These are phyloP conservation scores for Sminthopsis crassicaudata DNA, from an alignment of 2,113 vertebrate species.

Conservation along the genomic window DNA sequence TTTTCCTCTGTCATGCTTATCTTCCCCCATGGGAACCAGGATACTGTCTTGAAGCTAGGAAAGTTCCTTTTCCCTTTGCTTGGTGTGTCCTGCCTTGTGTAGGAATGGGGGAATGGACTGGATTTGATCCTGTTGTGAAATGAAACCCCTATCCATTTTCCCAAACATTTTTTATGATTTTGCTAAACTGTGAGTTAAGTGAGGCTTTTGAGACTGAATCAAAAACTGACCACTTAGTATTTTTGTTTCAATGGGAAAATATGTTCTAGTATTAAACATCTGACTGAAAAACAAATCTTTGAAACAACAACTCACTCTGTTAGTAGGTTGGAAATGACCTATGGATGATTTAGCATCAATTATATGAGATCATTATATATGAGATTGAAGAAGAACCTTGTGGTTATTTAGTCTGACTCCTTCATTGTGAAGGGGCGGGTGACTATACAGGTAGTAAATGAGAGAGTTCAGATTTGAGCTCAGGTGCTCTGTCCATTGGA, in stretches of 20 bases:
- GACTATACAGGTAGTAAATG: neutral
- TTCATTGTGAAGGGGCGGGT: neutral
- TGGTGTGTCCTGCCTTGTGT: neutral
- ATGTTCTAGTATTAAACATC: neutral
- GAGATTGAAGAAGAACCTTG: neutral
- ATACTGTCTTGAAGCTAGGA: neutral
- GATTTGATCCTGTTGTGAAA: neutral
- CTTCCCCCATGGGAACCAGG: neutral
- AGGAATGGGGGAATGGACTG: too few species aligned
- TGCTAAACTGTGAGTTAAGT: neutral
- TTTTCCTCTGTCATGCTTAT: neutral
- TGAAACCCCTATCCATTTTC: neutral
- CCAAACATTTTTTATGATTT: neutral
- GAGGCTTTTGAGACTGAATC: neutral
- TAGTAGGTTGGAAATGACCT: neutral
- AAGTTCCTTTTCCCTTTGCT: neutral
- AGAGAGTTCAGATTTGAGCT: neutral
- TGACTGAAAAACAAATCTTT: neutral
- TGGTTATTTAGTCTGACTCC: neutral
- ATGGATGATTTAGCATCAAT: neutral
- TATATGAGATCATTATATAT: neutral
- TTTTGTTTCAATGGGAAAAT: neutral
- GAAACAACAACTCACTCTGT: neutral
- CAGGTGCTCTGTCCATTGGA: neutral
- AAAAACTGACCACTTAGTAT: neutral